Evolutionary conservation across 1,140 invertebrate genomes (phyloP).

Genomic region (Diorhabda carinulata): DNA sequence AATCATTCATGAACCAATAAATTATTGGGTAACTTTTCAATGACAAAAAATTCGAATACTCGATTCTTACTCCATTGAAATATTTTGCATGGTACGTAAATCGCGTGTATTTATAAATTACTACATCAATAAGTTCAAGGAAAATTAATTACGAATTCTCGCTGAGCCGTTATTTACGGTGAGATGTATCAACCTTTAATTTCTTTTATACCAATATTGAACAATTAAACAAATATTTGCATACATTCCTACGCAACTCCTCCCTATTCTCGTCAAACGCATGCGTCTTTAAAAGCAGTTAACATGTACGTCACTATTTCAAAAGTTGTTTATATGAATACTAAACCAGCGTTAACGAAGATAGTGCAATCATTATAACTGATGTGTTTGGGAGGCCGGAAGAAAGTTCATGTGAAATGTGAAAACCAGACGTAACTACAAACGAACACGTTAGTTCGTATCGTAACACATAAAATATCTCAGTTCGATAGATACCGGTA

Average conservation of each 20-base stretch:
- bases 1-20: no score
- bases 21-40: no score
- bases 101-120: no score
- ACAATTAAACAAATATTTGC: background rate
- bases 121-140: no score
- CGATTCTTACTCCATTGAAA: no score
- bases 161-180: no score
- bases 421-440: slow-evolving; percentile 5
- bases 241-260: slow-evolving; percentile 7
- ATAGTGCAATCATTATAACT: slow-evolving; percentile 5
- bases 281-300: background rate
- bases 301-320: slow-evolving; percentile 6
- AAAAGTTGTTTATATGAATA: slow-evolving; percentile 17
- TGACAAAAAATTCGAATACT: no score
- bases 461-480: slow-evolving; percentile 5
- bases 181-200: no score
- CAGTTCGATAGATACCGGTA: background rate
- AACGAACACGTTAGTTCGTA: background rate
- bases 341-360: slow-evolving; percentile 3
- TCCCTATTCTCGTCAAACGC: slow-evolving; percentile 1
- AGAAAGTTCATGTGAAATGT: slow-evolving; percentile 12
- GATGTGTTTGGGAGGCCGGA: slow-evolving; percentile 6
- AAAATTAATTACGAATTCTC: no score
- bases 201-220: background rate
- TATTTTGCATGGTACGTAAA: no score